These are phyloP conservation scores for Melanotaenia maccullochi DNA, from an alignment of 2,797 vertebrate genomes.

Conservation along the genomic window DNA sequence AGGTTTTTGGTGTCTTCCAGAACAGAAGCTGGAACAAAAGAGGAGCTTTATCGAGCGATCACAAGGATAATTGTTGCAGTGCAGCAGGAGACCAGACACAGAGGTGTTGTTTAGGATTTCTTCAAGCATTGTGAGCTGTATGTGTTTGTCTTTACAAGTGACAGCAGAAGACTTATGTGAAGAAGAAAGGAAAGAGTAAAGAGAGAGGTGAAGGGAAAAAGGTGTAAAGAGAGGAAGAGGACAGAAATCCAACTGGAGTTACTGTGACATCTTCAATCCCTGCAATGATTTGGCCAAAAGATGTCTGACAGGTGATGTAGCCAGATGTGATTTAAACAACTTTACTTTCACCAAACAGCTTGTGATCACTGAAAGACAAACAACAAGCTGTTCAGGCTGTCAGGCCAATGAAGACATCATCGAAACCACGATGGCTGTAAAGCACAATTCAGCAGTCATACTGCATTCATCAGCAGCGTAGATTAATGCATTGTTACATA, in stretches of 20 bases:
- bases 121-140: not conserved
- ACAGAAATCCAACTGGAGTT: not conserved
- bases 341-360: no score
- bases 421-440: no score
- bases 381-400: no score
- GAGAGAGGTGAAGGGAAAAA: not conserved
- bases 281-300: not conserved
- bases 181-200: not conserved
- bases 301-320: not conserved
- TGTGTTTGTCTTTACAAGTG: not conserved
- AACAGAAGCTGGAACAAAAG: constrained; percentile 1
- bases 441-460: no score
- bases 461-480: no score
- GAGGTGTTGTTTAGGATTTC: constrained; percentile 17
- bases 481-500: no score
- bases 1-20: not conserved
- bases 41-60: not conserved
- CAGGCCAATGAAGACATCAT: no score
- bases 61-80: constrained; percentile 30
- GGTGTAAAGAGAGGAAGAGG: not conserved
- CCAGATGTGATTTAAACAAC: not conserved
- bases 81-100: constrained; percentile 25
- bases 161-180: not conserved
- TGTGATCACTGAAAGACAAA: no score
- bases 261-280: no score